Evolutionary conservation across 2,113 vertebrate species (phyloP).

Genomic region (Dromas ardeola): DNA sequence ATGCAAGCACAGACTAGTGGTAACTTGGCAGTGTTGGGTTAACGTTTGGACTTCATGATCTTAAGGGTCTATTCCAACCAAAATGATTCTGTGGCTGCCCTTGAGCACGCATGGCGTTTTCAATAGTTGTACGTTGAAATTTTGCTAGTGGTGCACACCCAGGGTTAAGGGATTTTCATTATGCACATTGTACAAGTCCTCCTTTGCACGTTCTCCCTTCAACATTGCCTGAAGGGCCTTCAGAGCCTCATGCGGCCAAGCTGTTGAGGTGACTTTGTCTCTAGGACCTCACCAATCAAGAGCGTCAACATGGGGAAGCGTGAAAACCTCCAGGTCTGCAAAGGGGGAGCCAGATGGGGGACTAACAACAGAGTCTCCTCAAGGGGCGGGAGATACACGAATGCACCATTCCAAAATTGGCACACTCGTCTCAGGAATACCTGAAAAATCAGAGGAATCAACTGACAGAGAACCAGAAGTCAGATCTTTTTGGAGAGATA

Average conservation of each 20-base stretch:
- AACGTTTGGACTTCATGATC: not conserved
- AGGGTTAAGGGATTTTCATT: no score
- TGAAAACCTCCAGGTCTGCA: not conserved
- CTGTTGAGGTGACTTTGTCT: not conserved
- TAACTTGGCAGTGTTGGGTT: not conserved
- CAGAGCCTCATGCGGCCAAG: not conserved
- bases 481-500: not conserved
- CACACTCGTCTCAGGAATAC: not conserved
- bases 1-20: not conserved
- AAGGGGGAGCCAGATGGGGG: not conserved
- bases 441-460: not conserved
- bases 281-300: not conserved
- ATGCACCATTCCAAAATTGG: fast-evolving
- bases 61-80: not conserved
- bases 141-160: fast-evolving
- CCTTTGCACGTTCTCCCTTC: not conserved
- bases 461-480: not conserved
- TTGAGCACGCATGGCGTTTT: fast-evolving
- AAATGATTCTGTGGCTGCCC: not conserved
- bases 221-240: not conserved
- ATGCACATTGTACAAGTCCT: fast-evolving
- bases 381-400: not conserved
- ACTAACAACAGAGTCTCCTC: not conserved
- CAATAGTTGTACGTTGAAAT: fast-evolving
- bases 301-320: fast-evolving